Evolutionary conservation across 1,140 invertebrate species (phyloP).

Genomic region (Megathymus violae): DNA sequence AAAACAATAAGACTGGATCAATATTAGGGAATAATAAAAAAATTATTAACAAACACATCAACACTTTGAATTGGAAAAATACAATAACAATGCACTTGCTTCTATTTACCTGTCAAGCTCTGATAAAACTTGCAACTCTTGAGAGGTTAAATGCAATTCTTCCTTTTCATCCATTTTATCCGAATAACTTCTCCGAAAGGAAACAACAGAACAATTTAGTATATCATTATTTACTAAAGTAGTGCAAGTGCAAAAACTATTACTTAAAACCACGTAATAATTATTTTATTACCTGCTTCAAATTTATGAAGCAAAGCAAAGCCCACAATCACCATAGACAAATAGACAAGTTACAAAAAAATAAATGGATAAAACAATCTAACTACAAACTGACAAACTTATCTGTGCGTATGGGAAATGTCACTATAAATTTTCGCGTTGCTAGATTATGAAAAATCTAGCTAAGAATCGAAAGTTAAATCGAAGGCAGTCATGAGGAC

Average conservation of each 20-base stretch:
- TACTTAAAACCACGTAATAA: constrained; percentile 1
- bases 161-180: constrained; percentile 77
- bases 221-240: constrained; percentile 10
- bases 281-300: constrained; percentile 3
- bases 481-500: no score
- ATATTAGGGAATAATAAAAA: no score
- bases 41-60: no score
- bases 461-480: no score
- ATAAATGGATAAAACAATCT: no score
- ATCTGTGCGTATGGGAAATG: no score
- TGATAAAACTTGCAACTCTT: constrained; percentile 92
- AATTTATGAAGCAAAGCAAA: neutral
- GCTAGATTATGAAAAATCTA: no score
- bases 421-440: no score
- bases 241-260: constrained; percentile 4
- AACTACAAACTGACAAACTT: no score
- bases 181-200: neutral
- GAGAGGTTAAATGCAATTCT: constrained; percentile 85
- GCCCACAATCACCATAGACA: neutral
- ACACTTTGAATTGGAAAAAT: no score
- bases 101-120: constrained; percentile 90
- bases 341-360: no score
- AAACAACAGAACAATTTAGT: neutral
- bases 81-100: constrained; percentile 32
- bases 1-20: no score